These are phyloP conservation scores for Carassius auratus DNA, from an alignment of 2,113 vertebrate genomes.

Conservation along the genomic window DNA sequence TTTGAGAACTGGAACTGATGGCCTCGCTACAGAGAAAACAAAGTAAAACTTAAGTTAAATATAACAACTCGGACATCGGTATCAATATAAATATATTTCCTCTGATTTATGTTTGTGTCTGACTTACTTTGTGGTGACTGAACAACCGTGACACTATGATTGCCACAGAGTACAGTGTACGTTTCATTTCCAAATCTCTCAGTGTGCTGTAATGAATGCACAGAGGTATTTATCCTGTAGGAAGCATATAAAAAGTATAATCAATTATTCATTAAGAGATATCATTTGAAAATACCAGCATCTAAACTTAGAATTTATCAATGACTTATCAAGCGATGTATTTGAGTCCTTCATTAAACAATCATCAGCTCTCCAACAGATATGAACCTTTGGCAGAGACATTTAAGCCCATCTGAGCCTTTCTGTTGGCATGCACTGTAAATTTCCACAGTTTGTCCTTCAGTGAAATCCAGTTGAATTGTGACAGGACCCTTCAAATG, in stretches of 20 bases:
- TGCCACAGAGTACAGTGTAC: constrained; percentile 37
- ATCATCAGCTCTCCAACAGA: background rate
- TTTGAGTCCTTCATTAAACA: constrained; percentile 3
- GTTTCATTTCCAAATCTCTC: constrained; percentile 13
- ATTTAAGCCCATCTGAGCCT: constrained; percentile 8
- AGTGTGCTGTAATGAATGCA: background rate
- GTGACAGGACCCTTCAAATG: constrained; percentile 47
- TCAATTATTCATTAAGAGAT: background rate
- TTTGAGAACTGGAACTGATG: constrained; percentile 66
- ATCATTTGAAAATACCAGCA: background rate
- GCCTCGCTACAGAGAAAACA: constrained; percentile 57
- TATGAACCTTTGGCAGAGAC: constrained; percentile 48
- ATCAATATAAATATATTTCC: background rate
- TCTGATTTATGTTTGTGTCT: background rate
- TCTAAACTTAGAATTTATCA: background rate
- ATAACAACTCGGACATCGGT: background rate
- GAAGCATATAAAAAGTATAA: background rate
- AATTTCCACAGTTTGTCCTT: constrained; percentile 62
- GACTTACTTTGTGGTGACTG: constrained; percentile 41
- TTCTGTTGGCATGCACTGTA: constrained; percentile 45
- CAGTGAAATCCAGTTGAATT: constrained; percentile 32
- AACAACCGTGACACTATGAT: constrained; percentile 26
- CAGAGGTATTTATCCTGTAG: constrained; percentile 33
- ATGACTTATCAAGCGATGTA: background rate
- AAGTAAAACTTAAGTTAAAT: background rate